Percentiles rank a stretch among this genome's conserved stretches.
These are phyloP conservation scores for Thereva nobilitata DNA, from an alignment of 2,888 invertebrate species.

Conservation along the genomic window DNA sequence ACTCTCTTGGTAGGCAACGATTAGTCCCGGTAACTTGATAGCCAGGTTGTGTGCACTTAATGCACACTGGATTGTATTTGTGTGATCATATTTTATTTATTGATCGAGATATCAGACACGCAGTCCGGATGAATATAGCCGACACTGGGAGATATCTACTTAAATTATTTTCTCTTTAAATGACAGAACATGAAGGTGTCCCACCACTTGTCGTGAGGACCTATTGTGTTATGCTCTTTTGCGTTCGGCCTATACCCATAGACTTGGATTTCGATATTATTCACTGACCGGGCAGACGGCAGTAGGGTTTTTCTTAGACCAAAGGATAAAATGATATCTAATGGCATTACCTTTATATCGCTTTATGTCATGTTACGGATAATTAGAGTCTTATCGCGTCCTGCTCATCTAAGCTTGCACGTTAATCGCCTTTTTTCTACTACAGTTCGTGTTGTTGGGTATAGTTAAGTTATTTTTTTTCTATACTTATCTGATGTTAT, in stretches of 20 bases:
- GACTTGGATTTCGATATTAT: background rate
- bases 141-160: slow-evolving; percentile 33
- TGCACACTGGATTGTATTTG: slow-evolving; percentile 41
- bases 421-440: slow-evolving; percentile 35
- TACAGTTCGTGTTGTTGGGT: no score
- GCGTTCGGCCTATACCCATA: background rate
- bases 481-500: no score
- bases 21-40: slow-evolving; percentile 14
- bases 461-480: no score
- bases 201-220: slow-evolving; percentile 13
- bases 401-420: slow-evolving; percentile 38
- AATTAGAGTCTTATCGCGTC: slow-evolving; percentile 48
- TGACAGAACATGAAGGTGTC: slow-evolving; percentile 18
- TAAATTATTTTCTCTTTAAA: slow-evolving; percentile 5
- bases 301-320: slow-evolving; percentile 13
- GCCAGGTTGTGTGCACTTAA: slow-evolving; percentile 37
- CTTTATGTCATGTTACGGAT: slow-evolving; percentile 55
- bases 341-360: slow-evolving; percentile 41
- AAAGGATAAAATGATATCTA: slow-evolving; percentile 28
- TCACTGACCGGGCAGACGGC: background rate
- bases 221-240: slow-evolving; percentile 12
- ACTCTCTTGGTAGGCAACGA: slow-evolving; percentile 13
- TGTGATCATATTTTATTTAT: slow-evolving; percentile 56
- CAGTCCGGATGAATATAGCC: slow-evolving; percentile 46
- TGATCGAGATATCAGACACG: slow-evolving; percentile 58